Conservation (phyloP, 2,113 vertebrate genomes). For the Buteo buteo region DNA sequence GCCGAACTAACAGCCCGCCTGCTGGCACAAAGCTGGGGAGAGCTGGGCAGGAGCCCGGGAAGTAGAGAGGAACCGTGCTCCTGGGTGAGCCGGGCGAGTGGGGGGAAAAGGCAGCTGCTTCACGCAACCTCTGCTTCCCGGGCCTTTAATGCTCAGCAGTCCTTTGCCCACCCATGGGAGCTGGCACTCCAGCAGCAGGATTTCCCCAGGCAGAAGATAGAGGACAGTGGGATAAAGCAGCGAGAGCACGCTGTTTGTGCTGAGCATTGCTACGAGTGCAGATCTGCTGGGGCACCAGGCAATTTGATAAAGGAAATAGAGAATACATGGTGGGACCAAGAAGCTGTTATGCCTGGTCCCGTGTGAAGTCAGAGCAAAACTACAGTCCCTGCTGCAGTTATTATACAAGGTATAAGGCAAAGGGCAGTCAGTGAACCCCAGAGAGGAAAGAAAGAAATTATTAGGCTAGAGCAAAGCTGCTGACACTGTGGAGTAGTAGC, state of each 20-base stretch:
- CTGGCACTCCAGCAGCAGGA: not conserved
- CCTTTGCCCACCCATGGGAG: not conserved
- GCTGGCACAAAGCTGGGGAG: not conserved
- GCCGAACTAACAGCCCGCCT: not conserved
- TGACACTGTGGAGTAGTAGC: not conserved
- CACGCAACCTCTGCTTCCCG: not conserved
- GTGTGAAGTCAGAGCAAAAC: not conserved
- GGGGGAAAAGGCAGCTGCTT: not conserved
- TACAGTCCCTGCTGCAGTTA: not conserved
- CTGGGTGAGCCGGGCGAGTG: not conserved
- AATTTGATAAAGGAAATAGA: not conserved
- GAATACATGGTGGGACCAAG: not conserved
- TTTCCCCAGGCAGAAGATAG: not conserved
- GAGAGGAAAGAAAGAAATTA: not conserved
- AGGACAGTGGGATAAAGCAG: not conserved
- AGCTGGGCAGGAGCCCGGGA: not conserved
- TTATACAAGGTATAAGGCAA: not conserved
- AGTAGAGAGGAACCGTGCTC: not conserved
- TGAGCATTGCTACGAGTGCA: rapidly evolving
- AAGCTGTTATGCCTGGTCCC: not conserved
- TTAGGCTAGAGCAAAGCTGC: not conserved
- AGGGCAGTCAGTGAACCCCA: not conserved
- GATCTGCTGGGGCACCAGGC: not conserved
- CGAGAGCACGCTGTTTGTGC: rapidly evolving
- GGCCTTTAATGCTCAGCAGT: not conserved